Conservation (phyloP, 2,888 invertebrate genomes). For the Malachius bipustulatus region DNA sequence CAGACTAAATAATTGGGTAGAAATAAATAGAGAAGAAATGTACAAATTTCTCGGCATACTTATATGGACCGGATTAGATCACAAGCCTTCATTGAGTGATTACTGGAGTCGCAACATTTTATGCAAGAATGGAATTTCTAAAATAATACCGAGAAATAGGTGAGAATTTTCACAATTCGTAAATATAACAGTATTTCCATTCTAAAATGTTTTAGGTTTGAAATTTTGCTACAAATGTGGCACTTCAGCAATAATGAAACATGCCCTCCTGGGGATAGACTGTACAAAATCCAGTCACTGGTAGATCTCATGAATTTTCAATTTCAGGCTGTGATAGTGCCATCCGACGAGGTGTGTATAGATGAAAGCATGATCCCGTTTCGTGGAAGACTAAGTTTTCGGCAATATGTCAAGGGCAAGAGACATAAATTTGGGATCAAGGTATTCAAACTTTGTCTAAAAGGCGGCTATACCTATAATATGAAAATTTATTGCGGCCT, state of each 20-base stretch:
- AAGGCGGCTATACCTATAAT: constrained; percentile 1
- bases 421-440: constrained; percentile 3
- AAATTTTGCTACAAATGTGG: constrained; percentile 1
- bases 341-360: background rate
- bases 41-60: background rate
- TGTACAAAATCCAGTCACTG: constrained; percentile 1
- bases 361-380: background rate
- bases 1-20: constrained; percentile 1
- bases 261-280: constrained; percentile 2
- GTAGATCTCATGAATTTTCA: background rate
- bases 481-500: constrained; percentile 1
- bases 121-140: background rate
- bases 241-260: constrained; percentile 1
- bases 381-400: constrained; percentile 1
- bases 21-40: constrained; percentile 1
- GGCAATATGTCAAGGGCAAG: background rate
- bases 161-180: no score
- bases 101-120: constrained; percentile 1
- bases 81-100: background rate
- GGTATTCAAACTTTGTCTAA: constrained; percentile 1
- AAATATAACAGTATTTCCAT: no score
- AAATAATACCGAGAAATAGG: background rate
- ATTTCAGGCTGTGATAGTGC: background rate
- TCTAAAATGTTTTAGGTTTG: background rate
- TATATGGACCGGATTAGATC: constrained; percentile 3